Evolutionary conservation across 1,140 invertebrate genomes (phyloP), one percentile per base, ranked within the genome.

Genomic region (Listronotus bonariensis): DNA sequence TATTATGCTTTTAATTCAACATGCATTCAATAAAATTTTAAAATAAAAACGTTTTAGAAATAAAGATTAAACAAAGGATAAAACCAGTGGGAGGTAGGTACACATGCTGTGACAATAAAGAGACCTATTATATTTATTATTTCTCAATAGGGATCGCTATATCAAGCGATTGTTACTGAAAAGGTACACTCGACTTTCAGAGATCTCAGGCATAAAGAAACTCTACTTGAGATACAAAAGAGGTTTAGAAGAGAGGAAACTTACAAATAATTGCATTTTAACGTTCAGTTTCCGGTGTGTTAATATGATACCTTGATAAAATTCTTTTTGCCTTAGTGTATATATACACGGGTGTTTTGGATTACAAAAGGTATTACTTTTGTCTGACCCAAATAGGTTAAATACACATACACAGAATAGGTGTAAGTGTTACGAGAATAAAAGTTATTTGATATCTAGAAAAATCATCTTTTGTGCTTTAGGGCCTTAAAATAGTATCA

Each of bases 251-350:
- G 38, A 66, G 60, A 71, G 68, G 69, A 74, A 74, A 72, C 69
- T 73, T 76, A 67, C 61, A 74, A 72, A 74, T 76, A 76, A 76
- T 76, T 76, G 74, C 70, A 70, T 74, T 76, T 76, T 76, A 74
- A 76, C 74, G 73, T 76, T 72, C 71, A 60, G 73, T 74, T 75
- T 76, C 74, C 74, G 73, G 74, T 73, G 67, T 68, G 68, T 74
- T 74, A 76, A 76, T 72, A 66, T 71, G 74, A 76, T 76, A 74
- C 68, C 74, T 69, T 62, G 58, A 53, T 55, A 65, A 70, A 65
- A 69, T 69, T 66, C 65, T 62, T 56, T 68, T 60, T 67, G 40
- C 43, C 57, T 58, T 49, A 12, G 40, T 53, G 20, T 53, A 11
- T 53, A 36, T 36, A 52, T 62, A 53, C 59, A 53, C 59, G 36